Conservation (phyloP, 2,888 invertebrate species). For the Drosophila anceps region DNA sequence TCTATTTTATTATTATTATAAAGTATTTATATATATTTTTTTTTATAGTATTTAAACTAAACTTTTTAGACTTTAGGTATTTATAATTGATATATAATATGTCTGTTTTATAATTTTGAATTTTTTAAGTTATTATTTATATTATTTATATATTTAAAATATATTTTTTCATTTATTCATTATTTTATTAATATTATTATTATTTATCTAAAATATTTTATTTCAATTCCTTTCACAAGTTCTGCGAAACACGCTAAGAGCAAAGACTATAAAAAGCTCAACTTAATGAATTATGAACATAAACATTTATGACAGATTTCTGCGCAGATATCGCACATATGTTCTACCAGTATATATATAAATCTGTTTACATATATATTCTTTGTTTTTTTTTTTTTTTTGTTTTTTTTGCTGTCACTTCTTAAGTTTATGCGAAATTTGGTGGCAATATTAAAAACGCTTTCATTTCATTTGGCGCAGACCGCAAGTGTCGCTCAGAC, state of each 20-base stretch:
- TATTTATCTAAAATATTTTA: background rate
- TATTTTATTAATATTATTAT: background rate
- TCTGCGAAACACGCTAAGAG: background rate
- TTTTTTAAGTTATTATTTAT: background rate
- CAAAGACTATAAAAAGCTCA: background rate
- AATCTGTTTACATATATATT: background rate
- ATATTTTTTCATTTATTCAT: background rate
- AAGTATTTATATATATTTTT: background rate
- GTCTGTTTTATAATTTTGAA: background rate
- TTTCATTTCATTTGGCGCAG: slow-evolving; percentile 48
- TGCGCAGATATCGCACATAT: slow-evolving; percentile 2
- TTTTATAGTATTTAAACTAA: background rate
- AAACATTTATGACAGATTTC: slow-evolving; percentile 11
- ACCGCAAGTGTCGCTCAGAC: slow-evolving; percentile 46
- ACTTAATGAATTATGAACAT: background rate
- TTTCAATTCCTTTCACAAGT: background rate
- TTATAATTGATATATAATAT: too few species aligned
- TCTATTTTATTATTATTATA: too few species aligned
- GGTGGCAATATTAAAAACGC: slow-evolving; percentile 52
- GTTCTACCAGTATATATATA: background rate
- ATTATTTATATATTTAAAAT: background rate
- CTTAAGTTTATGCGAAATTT: slow-evolving; percentile 26
- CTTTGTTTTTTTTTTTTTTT: slow-evolving; percentile 3
- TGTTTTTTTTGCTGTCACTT: slow-evolving; percentile 2
- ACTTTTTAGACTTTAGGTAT: too few species aligned